These are phyloP conservation scores for Rhopalosiphum maidis DNA, from an alignment of 1,140 invertebrate species.

Conservation along the genomic window DNA sequence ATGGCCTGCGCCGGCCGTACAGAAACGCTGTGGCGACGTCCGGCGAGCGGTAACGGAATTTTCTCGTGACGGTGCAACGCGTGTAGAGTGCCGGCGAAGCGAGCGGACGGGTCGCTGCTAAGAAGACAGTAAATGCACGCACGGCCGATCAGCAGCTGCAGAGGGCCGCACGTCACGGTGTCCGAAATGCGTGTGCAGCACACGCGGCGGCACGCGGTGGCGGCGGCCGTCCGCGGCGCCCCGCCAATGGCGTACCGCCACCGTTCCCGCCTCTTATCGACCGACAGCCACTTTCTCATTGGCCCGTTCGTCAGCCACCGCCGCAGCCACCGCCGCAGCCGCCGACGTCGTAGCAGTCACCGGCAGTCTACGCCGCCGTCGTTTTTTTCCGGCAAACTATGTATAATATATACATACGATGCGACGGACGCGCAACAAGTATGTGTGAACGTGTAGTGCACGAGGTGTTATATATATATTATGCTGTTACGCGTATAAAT, in stretches of 20 bases:
- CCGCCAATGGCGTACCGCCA: slow-evolving; percentile 50
- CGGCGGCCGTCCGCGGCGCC: neutral
- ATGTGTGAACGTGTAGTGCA: neutral
- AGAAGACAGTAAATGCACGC: neutral
- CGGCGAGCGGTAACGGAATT: neutral
- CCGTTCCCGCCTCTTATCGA: slow-evolving; percentile 52
- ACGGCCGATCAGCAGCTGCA: neutral
- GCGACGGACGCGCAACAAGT: slow-evolving; percentile 19
- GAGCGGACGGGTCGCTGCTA: neutral
- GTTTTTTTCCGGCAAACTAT: neutral
- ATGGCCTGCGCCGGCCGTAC: neutral
- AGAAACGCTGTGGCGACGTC: neutral
- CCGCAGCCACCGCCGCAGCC: neutral
- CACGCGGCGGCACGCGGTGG: neutral
- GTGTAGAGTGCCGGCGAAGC: neutral
- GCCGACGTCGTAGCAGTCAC: neutral
- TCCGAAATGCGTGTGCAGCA: slow-evolving; percentile 38
- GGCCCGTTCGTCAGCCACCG: neutral
- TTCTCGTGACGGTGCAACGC: neutral
- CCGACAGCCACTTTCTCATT: slow-evolving; percentile 22
- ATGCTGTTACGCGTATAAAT: too few species aligned
- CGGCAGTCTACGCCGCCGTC: neutral
- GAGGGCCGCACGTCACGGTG: slow-evolving; percentile 5
- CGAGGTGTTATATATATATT: neutral
- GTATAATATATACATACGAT: neutral